These are phyloP conservation scores for Xiphias gladius DNA, from an alignment of 2,113 vertebrate genomes.

Conservation along the genomic window DNA sequence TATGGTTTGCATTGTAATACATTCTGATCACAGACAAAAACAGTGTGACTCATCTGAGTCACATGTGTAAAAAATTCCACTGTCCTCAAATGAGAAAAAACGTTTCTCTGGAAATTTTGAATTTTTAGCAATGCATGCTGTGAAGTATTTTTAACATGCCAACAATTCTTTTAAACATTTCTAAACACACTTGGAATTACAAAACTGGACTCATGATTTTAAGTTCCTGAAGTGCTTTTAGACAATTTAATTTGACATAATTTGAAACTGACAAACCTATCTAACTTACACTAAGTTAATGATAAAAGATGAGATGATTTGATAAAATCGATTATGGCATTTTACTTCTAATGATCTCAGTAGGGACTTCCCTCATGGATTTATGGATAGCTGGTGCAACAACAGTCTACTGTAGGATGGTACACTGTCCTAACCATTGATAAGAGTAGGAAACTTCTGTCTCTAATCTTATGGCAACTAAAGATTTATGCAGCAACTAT, in stretches of 20 bases:
- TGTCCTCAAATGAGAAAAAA: too few species aligned
- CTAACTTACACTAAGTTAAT: background rate
- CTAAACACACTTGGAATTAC: too few species aligned
- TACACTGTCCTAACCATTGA: background rate
- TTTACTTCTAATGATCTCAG: conserved; percentile 1
- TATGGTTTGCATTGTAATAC: background rate
- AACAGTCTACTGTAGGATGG: background rate
- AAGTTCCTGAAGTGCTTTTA: background rate
- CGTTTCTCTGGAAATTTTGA: too few species aligned
- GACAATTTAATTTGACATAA: background rate
- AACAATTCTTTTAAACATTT: too few species aligned
- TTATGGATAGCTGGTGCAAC: background rate
- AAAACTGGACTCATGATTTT: too few species aligned
- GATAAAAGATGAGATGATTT: background rate
- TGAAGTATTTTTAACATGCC: too few species aligned
- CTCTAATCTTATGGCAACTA: background rate
- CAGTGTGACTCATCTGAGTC: background rate
- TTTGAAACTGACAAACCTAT: background rate
- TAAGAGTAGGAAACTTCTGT: background rate
- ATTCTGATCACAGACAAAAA: background rate
- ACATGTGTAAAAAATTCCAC: too few species aligned
- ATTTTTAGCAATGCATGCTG: too few species aligned
- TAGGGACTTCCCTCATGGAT: background rate
- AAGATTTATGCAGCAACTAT: background rate
- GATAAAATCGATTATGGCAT: background rate